Percentiles rank a stretch among this genome's conserved stretches.
Conservation (phyloP, 2,888 invertebrate genomes). For the Agrotis ipsilon region DNA sequence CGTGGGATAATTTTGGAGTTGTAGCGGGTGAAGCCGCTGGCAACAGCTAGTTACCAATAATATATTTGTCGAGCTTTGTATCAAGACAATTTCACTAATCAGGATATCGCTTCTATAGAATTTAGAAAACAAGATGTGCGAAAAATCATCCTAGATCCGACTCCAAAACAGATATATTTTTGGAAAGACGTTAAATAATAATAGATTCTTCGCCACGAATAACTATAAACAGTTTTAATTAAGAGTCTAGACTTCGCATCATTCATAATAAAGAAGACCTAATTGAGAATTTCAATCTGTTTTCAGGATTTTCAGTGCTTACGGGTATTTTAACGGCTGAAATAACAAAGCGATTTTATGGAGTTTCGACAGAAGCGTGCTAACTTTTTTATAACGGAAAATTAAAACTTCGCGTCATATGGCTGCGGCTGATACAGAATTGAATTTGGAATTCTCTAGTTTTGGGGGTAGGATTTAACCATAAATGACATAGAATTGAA, state of each 20-base stretch:
- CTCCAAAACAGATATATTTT: neutral
- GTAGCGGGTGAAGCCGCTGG: too few relatives aligned
- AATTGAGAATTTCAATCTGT: neutral
- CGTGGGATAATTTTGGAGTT: too few relatives aligned
- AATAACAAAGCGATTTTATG: neutral
- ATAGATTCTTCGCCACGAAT: neutral
- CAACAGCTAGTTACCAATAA: too few relatives aligned
- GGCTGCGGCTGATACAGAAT: neutral
- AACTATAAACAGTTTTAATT: neutral
- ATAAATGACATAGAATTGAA: neutral
- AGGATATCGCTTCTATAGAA: too few relatives aligned
- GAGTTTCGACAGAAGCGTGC: neutral
- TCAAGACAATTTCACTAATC: too few relatives aligned
- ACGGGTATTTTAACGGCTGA: neutral
- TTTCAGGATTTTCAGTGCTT: neutral
- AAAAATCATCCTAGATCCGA: too few relatives aligned
- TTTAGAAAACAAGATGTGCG: too few relatives aligned
- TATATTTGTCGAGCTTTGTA: too few relatives aligned
- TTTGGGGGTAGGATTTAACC: too few relatives aligned
- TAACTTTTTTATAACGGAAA: conserved; percentile 7
- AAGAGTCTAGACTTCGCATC: conserved; percentile 22
- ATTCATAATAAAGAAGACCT: neutral
- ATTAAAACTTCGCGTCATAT: conserved; percentile 16
- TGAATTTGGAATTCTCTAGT: neutral
- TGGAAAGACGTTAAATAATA: too few relatives aligned